These are phyloP conservation scores for Agelas oroides DNA, from an alignment of 37 sponge, comb jelly and placozoan species.

Conservation along the genomic window DNA sequence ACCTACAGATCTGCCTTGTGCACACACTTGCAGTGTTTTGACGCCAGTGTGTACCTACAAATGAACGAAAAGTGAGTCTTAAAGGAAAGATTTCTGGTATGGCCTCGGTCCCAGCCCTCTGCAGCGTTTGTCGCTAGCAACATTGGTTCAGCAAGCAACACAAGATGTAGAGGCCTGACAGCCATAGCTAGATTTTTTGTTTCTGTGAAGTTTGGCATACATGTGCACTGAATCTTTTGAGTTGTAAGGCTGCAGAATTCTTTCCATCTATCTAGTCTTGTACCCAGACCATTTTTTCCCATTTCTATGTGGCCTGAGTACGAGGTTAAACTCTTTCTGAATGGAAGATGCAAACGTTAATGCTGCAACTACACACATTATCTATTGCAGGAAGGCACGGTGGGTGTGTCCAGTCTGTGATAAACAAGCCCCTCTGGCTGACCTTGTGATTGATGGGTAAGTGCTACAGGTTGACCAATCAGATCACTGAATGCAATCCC, in stretches of 20 bases:
- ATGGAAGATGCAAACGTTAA: no score
- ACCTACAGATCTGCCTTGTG: conserved; percentile 66
- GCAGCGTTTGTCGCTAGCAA: no score
- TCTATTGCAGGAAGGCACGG: conserved; percentile 70
- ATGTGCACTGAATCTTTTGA: no score
- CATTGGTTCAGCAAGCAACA: no score
- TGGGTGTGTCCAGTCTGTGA: conserved; percentile 98
- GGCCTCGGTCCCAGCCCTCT: neutral
- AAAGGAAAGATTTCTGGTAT: neutral
- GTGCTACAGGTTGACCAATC: conserved; percentile 68
- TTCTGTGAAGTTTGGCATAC: no score
- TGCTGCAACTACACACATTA: neutral
- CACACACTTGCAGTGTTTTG: conserved; percentile 96
- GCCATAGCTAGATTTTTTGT: no score
- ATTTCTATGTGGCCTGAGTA: no score
- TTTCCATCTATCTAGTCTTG: no score
- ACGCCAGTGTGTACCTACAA: conserved; percentile 88
- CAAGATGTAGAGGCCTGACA: no score
- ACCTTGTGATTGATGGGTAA: conserved; percentile 87
- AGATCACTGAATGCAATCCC: conserved; percentile 48
- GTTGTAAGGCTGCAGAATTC: no score
- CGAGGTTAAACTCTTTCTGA: no score
- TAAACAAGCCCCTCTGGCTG: conserved; percentile 58
- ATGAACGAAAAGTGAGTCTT: conserved; percentile 86
- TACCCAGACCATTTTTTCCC: no score